A percentile compares a stretch with the other conserved stretches of the same genome.
phyloP scores from a whole-genome alignment of 2,113 vertebrate genomes.

The Pycnonotus jocosus region DNA sequence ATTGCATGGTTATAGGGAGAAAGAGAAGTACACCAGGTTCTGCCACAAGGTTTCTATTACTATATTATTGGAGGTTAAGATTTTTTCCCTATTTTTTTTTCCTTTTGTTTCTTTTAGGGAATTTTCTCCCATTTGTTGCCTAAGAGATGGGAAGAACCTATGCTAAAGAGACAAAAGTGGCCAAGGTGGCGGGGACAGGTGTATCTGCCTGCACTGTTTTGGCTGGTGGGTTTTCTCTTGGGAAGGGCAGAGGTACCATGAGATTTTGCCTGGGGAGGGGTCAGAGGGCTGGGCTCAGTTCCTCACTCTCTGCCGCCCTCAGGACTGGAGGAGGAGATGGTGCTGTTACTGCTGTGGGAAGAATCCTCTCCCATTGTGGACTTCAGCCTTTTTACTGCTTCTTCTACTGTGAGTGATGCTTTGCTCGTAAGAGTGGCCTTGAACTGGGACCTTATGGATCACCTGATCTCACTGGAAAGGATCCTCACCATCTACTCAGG shows the following conservation, averaged over 20 bases:
- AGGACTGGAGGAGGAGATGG: background rate
- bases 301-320: background rate
- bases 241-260: accelerated
- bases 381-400: background rate
- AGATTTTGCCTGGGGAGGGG: background rate
- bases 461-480: background rate
- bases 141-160: background rate
- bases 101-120: background rate
- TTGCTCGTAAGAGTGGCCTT: accelerated
- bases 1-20: background rate
- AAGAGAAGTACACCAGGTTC: background rate
- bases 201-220: background rate
- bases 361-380: background rate
- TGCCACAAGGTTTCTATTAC: background rate
- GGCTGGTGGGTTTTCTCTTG: background rate
- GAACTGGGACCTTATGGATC: background rate
- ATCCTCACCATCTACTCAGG: accelerated
- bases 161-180: background rate
- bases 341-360: background rate
- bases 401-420: background rate
- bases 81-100: background rate
- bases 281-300: background rate
- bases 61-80: background rate
- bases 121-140: background rate
- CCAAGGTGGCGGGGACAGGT: background rate